These are phyloP conservation scores for Rhagologus leucostigma DNA, from an alignment of 2,113 vertebrate genomes.

Conservation along the genomic window DNA sequence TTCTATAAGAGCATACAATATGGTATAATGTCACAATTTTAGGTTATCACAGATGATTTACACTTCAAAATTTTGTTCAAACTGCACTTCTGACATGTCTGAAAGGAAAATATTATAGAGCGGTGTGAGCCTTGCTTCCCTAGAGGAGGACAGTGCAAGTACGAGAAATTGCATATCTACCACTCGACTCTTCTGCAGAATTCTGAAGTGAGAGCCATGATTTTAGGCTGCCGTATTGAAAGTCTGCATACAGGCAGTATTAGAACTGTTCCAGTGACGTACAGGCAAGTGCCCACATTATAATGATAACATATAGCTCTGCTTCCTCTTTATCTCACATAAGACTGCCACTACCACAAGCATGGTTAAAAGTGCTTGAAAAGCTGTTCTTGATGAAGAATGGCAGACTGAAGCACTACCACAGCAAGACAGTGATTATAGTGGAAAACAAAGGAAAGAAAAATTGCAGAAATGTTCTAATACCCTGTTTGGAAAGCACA, in stretches of 20 bases:
- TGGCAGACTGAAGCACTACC: not conserved
- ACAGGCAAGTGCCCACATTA: not conserved
- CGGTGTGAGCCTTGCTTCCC: not conserved
- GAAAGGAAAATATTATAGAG: not conserved
- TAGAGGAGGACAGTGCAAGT: not conserved
- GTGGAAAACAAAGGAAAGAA: not conserved
- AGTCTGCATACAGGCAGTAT: not conserved
- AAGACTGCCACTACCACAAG: not conserved
- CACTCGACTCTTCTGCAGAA: not conserved
- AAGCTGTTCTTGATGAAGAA: constrained; percentile 6
- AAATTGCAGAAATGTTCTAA: not conserved
- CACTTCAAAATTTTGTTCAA: not conserved
- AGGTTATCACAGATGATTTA: not conserved
- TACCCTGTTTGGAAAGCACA: not conserved
- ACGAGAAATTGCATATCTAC: not conserved
- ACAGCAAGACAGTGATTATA: not conserved
- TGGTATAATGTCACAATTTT: not conserved
- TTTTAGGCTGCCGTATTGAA: not conserved
- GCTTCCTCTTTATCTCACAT: not conserved
- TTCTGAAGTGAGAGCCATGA: not conserved
- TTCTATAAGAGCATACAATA: not conserved
- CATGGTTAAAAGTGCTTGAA: not conserved
- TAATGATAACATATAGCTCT: not conserved
- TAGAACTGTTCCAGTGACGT: not conserved
- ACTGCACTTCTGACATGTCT: not conserved